A percentile compares a stretch with the other conserved stretches of the same genome.
Evolutionary conservation across 2,113 vertebrate species (phyloP).

Genomic region (Sus scrofa): T2T-Sscrofa CM000817.6:70222001-70222500

Average conservation of each 20-base stretch:
- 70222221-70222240: rapidly evolving
- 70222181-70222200: rapidly evolving
- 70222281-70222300: neutral
- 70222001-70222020: neutral
- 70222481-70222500: no score
- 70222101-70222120: no score
- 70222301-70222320: no score
- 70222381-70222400: neutral
- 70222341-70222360: neutral
- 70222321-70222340: neutral
- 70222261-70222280: no score
- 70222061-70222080: no score
- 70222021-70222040: neutral
- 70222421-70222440: neutral
- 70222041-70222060: no score
- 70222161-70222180: no score
- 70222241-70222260: no score
- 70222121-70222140: neutral
- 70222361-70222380: neutral
- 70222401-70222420: neutral
- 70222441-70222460: neutral
- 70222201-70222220: neutral
- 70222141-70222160: no score
- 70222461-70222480: neutral
- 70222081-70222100: neutral